A percentile compares a stretch with the other conserved stretches of the same genome.
Evolutionary conservation across 2,113 vertebrate species (phyloP).

Genomic region (Oryzias celebensis): DNA sequence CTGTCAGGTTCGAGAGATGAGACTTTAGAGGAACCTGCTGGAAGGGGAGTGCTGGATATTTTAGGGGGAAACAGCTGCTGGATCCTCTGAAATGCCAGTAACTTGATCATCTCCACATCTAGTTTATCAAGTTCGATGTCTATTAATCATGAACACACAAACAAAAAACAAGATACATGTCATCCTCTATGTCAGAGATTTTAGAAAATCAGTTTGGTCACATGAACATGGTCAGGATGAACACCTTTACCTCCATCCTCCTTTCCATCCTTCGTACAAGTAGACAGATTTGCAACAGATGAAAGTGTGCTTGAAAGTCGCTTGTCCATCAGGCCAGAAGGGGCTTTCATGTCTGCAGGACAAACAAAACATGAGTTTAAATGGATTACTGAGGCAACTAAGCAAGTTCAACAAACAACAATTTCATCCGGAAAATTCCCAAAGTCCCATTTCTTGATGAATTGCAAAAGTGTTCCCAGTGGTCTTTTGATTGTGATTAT

Average conservation of each 20-base stretch:
- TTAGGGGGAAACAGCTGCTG: slow-evolving; percentile 91
- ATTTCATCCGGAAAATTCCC: too few species aligned
- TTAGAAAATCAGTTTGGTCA: too few species aligned
- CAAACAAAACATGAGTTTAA: neutral
- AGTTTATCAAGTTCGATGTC: slow-evolving; percentile 92
- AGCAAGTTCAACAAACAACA: too few species aligned
- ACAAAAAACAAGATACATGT: neutral
- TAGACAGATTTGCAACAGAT: slow-evolving; percentile 82
- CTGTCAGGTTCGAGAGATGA: slow-evolving; percentile 72
- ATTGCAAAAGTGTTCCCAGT: too few species aligned
- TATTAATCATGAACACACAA: slow-evolving; percentile 39
- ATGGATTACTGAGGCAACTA: too few species aligned
- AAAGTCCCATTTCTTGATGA: too few species aligned
- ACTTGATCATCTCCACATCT: slow-evolving; percentile 90
- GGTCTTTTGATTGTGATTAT: too few species aligned
- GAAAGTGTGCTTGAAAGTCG: slow-evolving; percentile 78
- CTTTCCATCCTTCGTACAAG: slow-evolving; percentile 83
- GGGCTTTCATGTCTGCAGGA: slow-evolving; percentile 84
- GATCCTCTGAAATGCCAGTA: slow-evolving; percentile 96
- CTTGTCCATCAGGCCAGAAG: slow-evolving; percentile 79
- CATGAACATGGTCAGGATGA: neutral
- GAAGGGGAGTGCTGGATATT: slow-evolving; percentile 76
- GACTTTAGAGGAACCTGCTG: slow-evolving; percentile 71
- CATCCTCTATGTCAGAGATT: neutral
- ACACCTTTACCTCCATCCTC: slow-evolving; percentile 80